Evolutionary conservation across 2,797 vertebrate genomes (phyloP).

Genomic region (Varecia variegata): DNA sequence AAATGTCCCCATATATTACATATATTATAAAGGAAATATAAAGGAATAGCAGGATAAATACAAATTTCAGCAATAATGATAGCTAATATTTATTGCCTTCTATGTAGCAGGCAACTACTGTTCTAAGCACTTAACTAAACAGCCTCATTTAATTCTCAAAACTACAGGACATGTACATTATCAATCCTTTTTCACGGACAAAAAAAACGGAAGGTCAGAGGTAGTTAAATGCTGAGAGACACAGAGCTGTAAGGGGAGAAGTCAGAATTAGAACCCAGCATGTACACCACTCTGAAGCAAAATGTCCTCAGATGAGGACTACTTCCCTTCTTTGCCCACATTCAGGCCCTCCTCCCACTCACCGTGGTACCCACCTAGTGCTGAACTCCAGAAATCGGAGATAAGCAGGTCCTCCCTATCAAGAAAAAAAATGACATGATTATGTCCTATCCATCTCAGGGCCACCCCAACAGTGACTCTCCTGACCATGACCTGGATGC

Average conservation of each 20-base stretch:
- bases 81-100: background rate
- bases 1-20: no score
- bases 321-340: background rate
- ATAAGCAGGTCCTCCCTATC: conserved; percentile 87
- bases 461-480: background rate
- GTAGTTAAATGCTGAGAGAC: background rate
- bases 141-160: background rate
- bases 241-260: background rate
- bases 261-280: background rate
- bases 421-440: background rate
- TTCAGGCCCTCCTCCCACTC: background rate
- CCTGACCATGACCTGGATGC: background rate
- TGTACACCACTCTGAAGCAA: background rate
- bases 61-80: no score
- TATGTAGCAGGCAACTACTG: background rate
- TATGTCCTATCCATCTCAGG: background rate
- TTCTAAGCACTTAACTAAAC: background rate
- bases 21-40: no score
- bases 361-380: conserved; percentile 51
- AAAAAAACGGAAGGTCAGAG: background rate
- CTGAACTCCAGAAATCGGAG: conserved; percentile 87
- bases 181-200: background rate
- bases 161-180: background rate
- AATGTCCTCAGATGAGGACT: fast-evolving
- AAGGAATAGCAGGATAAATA: background rate